Evolutionary conservation across 2,113 vertebrate genomes (phyloP), one percentile per base, ranked within the genome.

Genomic region (Cynocephalus volans): DNA sequence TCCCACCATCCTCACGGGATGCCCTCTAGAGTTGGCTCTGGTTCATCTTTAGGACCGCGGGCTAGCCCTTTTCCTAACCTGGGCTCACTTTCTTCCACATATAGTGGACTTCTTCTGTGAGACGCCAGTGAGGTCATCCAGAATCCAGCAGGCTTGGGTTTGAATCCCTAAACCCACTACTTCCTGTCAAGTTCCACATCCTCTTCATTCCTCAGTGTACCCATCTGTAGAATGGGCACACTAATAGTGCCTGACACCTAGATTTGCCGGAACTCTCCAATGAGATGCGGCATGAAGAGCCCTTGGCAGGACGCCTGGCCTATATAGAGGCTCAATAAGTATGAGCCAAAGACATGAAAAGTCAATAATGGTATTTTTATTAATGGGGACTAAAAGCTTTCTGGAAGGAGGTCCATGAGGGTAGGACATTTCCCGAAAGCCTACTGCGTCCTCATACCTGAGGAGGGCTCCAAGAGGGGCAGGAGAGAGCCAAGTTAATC

Each of bases 311-410:
- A 45, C 24, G 33, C 80, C 79, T 41, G 48, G 6, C 23, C 64
- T 82, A 18, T 52, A 62, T n/a, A 87, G 86, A 72, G 5, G 36
- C 60, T 92, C 87, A 56, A 18, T 76, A 64, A 70, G 33, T 60
- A 36, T 93, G 24, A 93, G 62, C 60, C 75, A 65, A 76, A 72
- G 45, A 85, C 28, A 62, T 50, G 23, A 77, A 73, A 77, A 90
- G 77, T 50, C 80, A 48, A n/a, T 54, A 81, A 54, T 19, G 36
- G 31, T 64, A 52, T 89, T 70, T 97, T 96, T 54, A 91, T 93
- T 93, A 93, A 52, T 64, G 87, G 82, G 26, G 4, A 41, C 54
- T 84, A 93, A 93, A 75, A 85, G 82, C 58, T 80, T 93, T 90
- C 52, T 41, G 76, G 72, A 94, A 82, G 52, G 24, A n/a, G n/a